Base-by-base conservation (phyloP, 2,113 vertebrate genomes). In the Pithys albifrons region DNA sequence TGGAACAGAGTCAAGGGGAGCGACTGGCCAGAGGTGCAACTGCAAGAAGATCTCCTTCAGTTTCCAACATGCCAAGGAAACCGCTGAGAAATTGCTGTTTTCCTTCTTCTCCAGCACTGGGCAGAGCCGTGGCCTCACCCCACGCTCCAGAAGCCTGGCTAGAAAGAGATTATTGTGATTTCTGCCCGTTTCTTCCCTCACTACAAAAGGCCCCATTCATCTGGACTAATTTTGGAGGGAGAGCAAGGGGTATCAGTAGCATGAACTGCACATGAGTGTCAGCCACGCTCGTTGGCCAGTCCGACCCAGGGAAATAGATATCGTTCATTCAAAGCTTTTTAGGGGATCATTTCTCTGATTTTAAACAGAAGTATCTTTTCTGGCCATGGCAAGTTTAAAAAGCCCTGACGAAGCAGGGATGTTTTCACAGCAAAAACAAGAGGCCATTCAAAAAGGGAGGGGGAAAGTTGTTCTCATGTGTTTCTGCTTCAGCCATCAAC, bases 121-220 rank as follows among this genome's bases (percentile, higher is more conserved):
- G 90, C 64, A 78, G 82, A 82, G 96, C 70, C 90, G 66, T 80
- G 13, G 93, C 95, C 96, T 97, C 92, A 64, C 58, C 59, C 86
- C 23, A 35, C 5, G 71, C 91, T 96, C 18, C 94, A 62, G 95
- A 95, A 65, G 80, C 78, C 94, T 94, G 94, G 75, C 95, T 85
- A 96, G 97, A 98, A 98, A 98, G 97, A 93, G 96, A 74, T 91
- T 79, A 96, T 97, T 98, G 96, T 98, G 97, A 91, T 97, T 91
- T 74, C 88, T 95, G 84, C 89, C 94, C 72, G 85, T 94, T 85
- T 95, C 97, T 93, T 76, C 35, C 94, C 93, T 70, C 39, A 48
- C 41, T 89, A 98, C 98, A 98, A 98, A 98, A 94, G 94, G 81
- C 58, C 73, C 97, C 97, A 98, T 98, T 98, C 97, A 98, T 95